phyloP scores from a whole-genome alignment of 1,140 invertebrate genomes.

The Eciton burchellii region DNA sequence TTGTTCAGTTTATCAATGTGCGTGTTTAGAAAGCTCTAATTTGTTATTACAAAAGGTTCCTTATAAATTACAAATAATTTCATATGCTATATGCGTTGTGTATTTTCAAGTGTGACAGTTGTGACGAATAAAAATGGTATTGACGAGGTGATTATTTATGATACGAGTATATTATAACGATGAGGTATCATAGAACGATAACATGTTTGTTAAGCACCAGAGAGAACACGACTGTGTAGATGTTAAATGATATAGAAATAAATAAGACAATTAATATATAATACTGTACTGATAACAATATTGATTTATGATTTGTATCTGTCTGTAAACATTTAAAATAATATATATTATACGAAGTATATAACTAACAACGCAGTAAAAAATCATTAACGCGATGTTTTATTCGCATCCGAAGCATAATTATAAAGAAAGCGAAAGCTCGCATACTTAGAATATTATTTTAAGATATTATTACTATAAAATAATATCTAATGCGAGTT shows the following conservation, averaged over 20 bases:
- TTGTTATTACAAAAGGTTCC: slow-evolving; percentile 10
- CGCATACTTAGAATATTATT: no score
- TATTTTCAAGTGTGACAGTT: neutral
- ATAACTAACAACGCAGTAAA: neutral
- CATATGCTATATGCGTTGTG: neutral
- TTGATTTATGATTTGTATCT: neutral
- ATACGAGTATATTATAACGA: slow-evolving; percentile 1
- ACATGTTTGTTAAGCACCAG: neutral
- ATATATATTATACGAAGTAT: slow-evolving; percentile 32
- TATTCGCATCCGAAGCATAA: neutral
- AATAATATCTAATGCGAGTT: no score
- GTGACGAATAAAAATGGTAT: neutral
- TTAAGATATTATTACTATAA: no score
- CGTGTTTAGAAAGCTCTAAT: slow-evolving; percentile 5
- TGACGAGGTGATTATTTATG: neutral
- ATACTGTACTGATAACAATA: no score
- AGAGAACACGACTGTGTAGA: slow-evolving; percentile 3
- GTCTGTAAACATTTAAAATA: slow-evolving; percentile 1
- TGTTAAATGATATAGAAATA: neutral
- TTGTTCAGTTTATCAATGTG: slow-evolving; percentile 12
- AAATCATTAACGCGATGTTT: neutral
- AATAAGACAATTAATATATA: neutral
- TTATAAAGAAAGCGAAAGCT: slow-evolving; percentile 8
- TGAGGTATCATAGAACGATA: slow-evolving; percentile 20
- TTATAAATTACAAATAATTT: slow-evolving; percentile 21